Conservation (phyloP, 2,113 vertebrate species). For the Ailuropoda melanoleuca region DNA sequence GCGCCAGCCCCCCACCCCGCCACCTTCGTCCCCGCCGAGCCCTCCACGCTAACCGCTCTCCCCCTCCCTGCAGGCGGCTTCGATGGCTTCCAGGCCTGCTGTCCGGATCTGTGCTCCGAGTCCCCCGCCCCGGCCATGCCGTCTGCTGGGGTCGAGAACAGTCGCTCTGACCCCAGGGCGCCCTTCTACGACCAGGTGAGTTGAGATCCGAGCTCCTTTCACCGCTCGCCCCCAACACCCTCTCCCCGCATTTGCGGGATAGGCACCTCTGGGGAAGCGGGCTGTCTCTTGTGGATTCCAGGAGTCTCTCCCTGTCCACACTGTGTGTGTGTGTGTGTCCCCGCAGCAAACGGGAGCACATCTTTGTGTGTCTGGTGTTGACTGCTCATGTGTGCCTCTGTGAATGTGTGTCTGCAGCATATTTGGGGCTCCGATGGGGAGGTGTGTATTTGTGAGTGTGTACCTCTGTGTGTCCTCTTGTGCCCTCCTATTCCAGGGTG, state of each 20-base stretch:
- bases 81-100: slow-evolving; percentile 85
- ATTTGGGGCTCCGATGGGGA: background rate
- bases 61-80: slow-evolving; percentile 86
- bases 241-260: background rate
- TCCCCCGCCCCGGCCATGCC: slow-evolving; percentile 48
- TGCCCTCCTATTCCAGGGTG: background rate
- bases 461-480: background rate
- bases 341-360: background rate
- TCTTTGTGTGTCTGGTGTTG: background rate
- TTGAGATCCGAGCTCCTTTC: background rate
- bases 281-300: background rate
- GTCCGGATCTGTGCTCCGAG: slow-evolving; percentile 87
- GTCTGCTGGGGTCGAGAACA: slow-evolving; percentile 42
- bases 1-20: no score
- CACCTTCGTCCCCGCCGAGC: fast-evolving
- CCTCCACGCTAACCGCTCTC: background rate
- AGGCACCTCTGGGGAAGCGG: background rate
- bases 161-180: slow-evolving; percentile 76
- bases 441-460: background rate
- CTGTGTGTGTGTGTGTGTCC: no score
- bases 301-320: background rate
- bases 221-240: no score
- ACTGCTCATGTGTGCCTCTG: fast-evolving
- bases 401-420: background rate
- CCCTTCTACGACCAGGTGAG: slow-evolving; percentile 90